Conservation (phyloP, 2,797 vertebrate species). For the Orestias chungarensis region DNA sequence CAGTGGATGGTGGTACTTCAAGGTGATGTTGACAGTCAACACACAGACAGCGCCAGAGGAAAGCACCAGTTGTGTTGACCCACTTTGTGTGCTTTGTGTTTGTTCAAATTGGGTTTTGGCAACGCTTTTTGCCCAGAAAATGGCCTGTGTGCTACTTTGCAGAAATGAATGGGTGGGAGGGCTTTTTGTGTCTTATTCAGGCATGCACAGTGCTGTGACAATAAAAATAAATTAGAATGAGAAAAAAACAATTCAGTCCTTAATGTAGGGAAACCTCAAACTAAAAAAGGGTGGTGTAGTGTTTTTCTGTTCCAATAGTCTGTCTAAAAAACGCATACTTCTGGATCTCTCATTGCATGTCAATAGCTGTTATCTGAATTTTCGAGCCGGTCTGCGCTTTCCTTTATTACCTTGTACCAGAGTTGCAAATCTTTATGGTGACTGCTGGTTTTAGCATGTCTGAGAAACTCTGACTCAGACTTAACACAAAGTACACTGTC, state of each 20-base stretch:
- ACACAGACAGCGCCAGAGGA: constrained; percentile 69
- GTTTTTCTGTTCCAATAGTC: constrained; percentile 37
- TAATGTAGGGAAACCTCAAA: neutral
- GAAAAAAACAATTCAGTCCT: neutral
- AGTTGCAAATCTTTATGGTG: constrained; percentile 8
- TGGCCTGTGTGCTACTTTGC: constrained; percentile 48
- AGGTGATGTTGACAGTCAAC: constrained; percentile 77
- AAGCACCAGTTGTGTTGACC: constrained; percentile 73
- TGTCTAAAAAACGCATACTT: constrained; percentile 38
- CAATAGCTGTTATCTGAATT: neutral
- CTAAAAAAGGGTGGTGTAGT: neutral
- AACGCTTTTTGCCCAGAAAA: constrained; percentile 64
- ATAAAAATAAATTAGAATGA: neutral
- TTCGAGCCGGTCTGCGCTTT: constrained; percentile 18
- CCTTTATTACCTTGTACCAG: neutral
- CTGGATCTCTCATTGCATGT: constrained; percentile 12
- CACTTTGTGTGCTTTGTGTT: constrained; percentile 54
- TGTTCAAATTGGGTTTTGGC: constrained; percentile 44
- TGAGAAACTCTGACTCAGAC: constrained; percentile 28
- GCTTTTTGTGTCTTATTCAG: constrained; percentile 2
- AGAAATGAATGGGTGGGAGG: constrained; percentile 14
- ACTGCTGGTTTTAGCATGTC: constrained; percentile 46
- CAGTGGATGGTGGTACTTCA: constrained; percentile 49
- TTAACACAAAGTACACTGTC: constrained; percentile 30
- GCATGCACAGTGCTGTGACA: neutral